A percentile compares a stretch with the other conserved stretches of the same genome.
These are phyloP conservation scores for Margaritifera margaritifera DNA, from an alignment of 2,888 invertebrate genomes.

Conservation along the genomic window DNA sequence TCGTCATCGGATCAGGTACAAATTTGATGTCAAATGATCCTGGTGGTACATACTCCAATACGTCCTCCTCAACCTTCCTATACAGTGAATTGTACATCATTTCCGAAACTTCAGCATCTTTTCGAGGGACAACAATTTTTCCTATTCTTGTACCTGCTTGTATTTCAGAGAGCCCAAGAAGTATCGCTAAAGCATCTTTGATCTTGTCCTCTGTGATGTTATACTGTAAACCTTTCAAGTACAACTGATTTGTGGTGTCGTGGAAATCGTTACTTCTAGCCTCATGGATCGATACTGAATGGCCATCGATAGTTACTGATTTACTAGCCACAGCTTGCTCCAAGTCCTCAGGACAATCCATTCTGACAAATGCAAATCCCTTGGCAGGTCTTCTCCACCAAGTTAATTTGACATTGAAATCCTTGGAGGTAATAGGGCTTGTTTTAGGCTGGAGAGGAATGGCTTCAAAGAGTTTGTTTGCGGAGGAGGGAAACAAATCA, in stretches of 20 bases:
- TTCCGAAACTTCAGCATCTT: conserved; percentile 1
- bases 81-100: background rate
- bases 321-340: conserved; percentile 5
- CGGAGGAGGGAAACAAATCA: too few species aligned
- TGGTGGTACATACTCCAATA: too few species aligned
- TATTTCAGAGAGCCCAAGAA: conserved; percentile 3
- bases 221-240: conserved; percentile 17
- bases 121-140: conserved; percentile 29
- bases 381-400: conserved; percentile 51
- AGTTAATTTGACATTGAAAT: conserved; percentile 43
- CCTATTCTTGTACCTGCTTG: conserved; percentile 5
- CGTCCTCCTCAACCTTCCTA: too few species aligned
- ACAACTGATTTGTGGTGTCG: conserved; percentile 4
- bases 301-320: background rate
- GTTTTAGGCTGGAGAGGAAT: too few species aligned
- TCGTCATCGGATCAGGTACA: too few species aligned
- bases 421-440: background rate
- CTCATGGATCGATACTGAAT: background rate
- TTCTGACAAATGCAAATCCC: conserved; percentile 48
- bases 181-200: conserved; percentile 16
- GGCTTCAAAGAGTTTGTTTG: too few species aligned
- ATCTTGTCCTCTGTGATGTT: conserved; percentile 35
- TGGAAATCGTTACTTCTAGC: too few species aligned
- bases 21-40: too few species aligned
- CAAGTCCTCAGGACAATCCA: conserved; percentile 31